Conservation (phyloP, 2,888 invertebrate genomes). For the Pycnomerus fuliginosus region DNA sequence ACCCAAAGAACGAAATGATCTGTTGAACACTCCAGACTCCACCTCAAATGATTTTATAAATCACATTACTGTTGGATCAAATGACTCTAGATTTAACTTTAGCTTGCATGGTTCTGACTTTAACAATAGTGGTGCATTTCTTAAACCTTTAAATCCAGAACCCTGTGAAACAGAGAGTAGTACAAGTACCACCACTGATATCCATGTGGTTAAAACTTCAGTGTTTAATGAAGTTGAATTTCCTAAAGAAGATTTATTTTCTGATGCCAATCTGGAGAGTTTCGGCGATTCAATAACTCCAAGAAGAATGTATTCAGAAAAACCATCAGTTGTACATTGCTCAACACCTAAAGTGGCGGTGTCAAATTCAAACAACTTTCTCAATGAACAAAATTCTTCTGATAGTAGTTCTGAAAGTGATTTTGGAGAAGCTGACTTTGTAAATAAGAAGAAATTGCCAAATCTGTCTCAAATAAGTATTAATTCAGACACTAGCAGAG, state of each 20-base stretch:
- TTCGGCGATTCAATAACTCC: neutral
- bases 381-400: neutral
- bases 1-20: neutral
- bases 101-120: no score
- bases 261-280: neutral
- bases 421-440: neutral
- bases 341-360: neutral
- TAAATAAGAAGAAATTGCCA: neutral
- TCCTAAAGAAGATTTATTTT: neutral
- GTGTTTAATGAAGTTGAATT: neutral
- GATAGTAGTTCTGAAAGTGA: neutral
- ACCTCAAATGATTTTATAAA: neutral
- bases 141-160: neutral
- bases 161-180: neutral
- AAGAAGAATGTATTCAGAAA: neutral
- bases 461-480: neutral
- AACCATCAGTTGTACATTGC: neutral
- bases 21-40: neutral
- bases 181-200: neutral
- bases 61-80: neutral
- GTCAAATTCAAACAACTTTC: neutral
- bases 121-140: neutral
- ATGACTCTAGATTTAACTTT: no score
- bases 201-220: neutral
- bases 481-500: no score